Evolutionary conservation across 2,113 vertebrate species (phyloP).

Genomic region (Aspiorhynchus laticeps): DNA sequence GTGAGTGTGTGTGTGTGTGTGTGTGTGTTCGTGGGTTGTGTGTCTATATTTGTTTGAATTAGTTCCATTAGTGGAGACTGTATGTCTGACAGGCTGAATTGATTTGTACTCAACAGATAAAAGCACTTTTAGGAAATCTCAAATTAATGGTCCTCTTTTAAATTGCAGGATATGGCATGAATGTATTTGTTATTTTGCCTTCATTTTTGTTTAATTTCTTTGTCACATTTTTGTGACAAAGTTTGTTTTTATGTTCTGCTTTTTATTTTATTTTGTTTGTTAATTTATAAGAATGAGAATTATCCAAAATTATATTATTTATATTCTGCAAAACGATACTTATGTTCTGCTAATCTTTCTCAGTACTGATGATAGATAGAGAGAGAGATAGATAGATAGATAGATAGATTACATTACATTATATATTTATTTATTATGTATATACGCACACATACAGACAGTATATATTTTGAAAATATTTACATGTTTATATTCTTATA

Average conservation of each 20-base stretch:
- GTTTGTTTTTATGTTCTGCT: not conserved
- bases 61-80: not conserved
- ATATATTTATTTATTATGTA: too few species aligned
- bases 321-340: not conserved
- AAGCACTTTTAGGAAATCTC: constrained; percentile 13
- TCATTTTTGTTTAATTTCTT: not conserved
- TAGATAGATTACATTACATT: too few species aligned
- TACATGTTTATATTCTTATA: too few species aligned
- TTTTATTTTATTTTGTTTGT: not conserved
- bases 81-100: constrained; percentile 2
- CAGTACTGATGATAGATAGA: not conserved
- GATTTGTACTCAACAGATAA: constrained; percentile 5
- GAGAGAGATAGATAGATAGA: too few species aligned
- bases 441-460: too few species aligned
- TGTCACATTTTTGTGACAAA: not conserved
- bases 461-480: too few species aligned
- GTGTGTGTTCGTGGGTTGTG: not conserved
- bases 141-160: constrained; percentile 1
- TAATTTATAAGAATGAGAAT: not conserved
- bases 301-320: not conserved
- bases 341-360: not conserved
- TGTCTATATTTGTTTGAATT: not conserved
- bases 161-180: not conserved
- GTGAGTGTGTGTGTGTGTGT: not conserved
- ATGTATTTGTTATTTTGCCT: not conserved